Evolutionary conservation across 2,113 vertebrate genomes (phyloP), one percentile per base, ranked within the genome.

Genomic region (Verasper variegatus): DNA sequence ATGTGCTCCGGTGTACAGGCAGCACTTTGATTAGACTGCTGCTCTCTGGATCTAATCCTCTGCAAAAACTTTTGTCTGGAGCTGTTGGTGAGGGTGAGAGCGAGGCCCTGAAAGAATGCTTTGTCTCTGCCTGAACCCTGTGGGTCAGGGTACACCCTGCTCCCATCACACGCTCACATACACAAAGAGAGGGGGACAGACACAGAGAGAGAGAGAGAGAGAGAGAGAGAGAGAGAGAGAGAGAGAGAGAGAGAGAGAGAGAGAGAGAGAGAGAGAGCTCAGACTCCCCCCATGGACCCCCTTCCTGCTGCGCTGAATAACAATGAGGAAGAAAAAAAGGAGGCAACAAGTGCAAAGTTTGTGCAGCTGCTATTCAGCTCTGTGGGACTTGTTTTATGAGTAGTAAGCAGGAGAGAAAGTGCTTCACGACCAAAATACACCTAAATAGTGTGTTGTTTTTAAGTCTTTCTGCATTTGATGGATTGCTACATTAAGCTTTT

Each of bases 91-190:
- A 51, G 63, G 54, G 24, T 55, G 62, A 76, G 52, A 18, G 2
- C 26, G 59, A 51, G 75, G 78, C 71, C 80, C 82, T 73, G 71
- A 87, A 92, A 88, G 86, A 78, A 84, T 18, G 77, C 89, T 88
- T 91, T 92, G 88, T 92, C 72, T 86, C 52, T 35, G 62, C 12
- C 54, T 86, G 71, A 88, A 80, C 79, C 78, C 65, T 73, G 47
- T 52, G 74, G 76, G 82, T 87, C 84, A 80, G 54, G 47, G 59
- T 54, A 21, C 55, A 49, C 35, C 63, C 68, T 35, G 21, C 75
- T 68, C 71, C 12, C 51, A 45, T 42, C 62, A 17, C 62, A 45
- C 52, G 13, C 52, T 21, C 55, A 27, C 75, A 75, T 60, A 73
- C 78, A 58, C 68, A 68, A 5, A 79, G 51, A 74, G 5, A 76